A percentile compares a stretch with the other conserved stretches of the same genome.
These are phyloP conservation scores for Siphamia tubifer DNA, from an alignment of 2,113 vertebrate species.

Conservation along the genomic window DNA sequence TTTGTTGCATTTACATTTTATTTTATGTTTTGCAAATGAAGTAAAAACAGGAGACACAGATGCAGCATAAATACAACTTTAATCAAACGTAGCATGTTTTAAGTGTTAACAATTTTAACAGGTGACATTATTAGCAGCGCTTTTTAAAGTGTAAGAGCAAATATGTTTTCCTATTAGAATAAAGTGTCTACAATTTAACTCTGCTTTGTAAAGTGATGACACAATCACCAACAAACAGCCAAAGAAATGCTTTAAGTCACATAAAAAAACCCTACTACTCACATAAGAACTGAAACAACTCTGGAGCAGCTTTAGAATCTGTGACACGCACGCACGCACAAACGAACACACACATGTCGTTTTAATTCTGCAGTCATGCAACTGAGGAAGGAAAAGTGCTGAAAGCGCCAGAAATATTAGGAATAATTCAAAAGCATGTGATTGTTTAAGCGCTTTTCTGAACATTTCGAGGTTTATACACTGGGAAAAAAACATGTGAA, in stretches of 20 bases:
- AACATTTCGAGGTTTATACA: conserved; percentile 28
- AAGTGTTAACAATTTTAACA: conserved; percentile 27
- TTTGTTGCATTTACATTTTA: conserved; percentile 1
- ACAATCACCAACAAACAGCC: conserved; percentile 41
- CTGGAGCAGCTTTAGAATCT: conserved; percentile 62
- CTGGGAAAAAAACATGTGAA: conserved; percentile 35
- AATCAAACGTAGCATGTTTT: conserved; percentile 43
- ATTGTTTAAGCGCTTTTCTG: conserved; percentile 37
- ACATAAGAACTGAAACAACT: conserved; percentile 48
- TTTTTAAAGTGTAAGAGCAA: conserved; percentile 45
- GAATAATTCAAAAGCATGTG: conserved; percentile 46
- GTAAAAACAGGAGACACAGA: conserved; percentile 22
- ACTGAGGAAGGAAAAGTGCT: conserved; percentile 54
- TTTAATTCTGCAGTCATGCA: conserved; percentile 41
- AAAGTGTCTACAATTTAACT: conserved; percentile 36
- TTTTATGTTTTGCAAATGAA: too few relatives aligned
- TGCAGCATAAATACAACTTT: conserved; percentile 48
- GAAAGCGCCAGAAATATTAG: conserved; percentile 39
- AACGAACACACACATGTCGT: conserved; percentile 16
- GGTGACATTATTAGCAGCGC: conserved; percentile 34
- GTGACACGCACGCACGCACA: too few relatives aligned
- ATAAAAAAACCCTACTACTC: conserved; percentile 20
- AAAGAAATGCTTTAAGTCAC: conserved; percentile 42
- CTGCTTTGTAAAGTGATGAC: conserved; percentile 42
- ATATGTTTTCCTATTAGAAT: conserved; percentile 53